Evolutionary conservation across 2,888 invertebrate genomes (phyloP).

Genomic region (Loripinus fragilis): DNA sequence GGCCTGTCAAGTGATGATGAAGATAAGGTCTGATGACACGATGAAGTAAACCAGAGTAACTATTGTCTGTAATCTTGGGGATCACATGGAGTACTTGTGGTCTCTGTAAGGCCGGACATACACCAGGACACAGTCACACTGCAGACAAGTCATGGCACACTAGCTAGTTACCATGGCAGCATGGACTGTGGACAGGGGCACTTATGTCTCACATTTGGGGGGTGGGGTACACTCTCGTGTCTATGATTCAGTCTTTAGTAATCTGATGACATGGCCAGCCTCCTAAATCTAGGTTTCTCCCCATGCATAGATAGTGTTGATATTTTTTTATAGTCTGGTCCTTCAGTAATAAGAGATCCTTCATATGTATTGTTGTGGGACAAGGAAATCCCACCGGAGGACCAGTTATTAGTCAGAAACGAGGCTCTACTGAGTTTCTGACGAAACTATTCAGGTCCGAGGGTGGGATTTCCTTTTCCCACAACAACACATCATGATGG

Average conservation of each 20-base stretch:
- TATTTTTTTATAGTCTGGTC: too few species aligned
- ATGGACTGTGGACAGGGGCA: slow-evolving; percentile 3
- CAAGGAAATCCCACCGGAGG: too few species aligned
- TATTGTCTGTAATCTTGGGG: slow-evolving; percentile 18
- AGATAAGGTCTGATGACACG: not conserved
- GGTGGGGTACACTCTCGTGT: not conserved
- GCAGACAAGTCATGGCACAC: not conserved
- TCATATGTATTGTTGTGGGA: too few species aligned
- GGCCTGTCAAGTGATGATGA: slow-evolving; percentile 11
- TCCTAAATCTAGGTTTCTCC: not conserved
- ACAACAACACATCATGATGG: too few species aligned
- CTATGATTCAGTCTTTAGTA: slow-evolving; percentile 9
- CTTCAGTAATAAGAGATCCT: too few species aligned
- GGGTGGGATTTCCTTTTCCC: too few species aligned
- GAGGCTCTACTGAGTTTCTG: too few species aligned
- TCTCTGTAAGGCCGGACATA: slow-evolving; percentile 14
- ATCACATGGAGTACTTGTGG: not conserved
- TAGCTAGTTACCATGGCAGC: slow-evolving; percentile 6
- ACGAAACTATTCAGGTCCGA: too few species aligned
- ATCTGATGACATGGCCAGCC: slow-evolving; percentile 13
- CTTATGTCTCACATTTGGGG: not conserved
- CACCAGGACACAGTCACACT: not conserved
- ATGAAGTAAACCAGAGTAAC: slow-evolving; percentile 17
- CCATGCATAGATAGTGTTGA: too few species aligned
- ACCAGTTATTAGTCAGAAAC: too few species aligned